Evolutionary conservation across 2,888 invertebrate genomes (phyloP).

Genomic region (Auanema sp.): DNA sequence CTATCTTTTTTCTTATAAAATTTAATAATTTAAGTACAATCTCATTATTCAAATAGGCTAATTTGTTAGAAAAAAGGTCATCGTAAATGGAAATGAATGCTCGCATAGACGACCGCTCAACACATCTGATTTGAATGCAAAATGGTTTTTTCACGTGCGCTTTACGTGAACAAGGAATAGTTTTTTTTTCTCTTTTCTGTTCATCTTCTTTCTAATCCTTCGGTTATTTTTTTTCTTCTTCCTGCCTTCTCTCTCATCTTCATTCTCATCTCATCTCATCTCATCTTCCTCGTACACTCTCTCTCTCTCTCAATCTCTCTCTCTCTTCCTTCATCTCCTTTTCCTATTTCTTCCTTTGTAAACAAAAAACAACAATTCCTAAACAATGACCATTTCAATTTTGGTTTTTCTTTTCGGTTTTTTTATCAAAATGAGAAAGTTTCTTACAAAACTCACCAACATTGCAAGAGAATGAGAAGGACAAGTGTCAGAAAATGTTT

Average conservation of each 20-base stretch:
- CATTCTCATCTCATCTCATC: constrained; percentile 3
- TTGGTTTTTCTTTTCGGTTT: neutral
- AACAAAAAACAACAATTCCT: neutral
- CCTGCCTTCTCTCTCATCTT: neutral
- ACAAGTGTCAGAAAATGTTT: neutral
- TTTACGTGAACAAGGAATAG: neutral
- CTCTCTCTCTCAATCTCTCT: constrained; percentile 14
- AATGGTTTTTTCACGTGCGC: neutral
- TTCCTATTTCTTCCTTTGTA: constrained; percentile 5
- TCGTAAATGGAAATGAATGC: no score
- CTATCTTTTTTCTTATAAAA: no score
- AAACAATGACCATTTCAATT: neutral
- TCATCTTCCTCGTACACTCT: neutral
- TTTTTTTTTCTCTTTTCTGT: neutral
- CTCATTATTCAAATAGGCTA: neutral
- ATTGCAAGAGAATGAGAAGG: constrained; percentile 1
- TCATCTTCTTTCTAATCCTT: constrained; percentile 6
- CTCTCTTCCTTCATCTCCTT: constrained; percentile 5
- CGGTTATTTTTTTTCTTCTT: neutral
- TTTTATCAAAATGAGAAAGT: neutral
- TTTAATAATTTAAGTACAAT: neutral
- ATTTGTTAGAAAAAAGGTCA: no score
- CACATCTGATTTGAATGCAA: no score
- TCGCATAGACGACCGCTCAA: no score
- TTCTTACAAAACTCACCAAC: neutral